phyloP scores from a whole-genome alignment of 2,888 invertebrate species.

The Mesorhabditis spiculigera region DNA sequence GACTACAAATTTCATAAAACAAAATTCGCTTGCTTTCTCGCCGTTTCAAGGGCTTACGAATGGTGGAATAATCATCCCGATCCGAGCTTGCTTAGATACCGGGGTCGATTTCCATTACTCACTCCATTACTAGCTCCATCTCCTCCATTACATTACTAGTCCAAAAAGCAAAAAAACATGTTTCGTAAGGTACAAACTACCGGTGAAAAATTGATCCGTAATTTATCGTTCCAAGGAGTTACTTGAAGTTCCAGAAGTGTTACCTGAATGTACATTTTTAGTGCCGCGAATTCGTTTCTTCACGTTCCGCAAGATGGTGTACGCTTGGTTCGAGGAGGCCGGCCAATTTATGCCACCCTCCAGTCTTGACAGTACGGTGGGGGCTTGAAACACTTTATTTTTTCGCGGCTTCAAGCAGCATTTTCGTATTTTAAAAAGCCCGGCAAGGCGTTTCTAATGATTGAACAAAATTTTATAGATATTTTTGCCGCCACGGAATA shows the following conservation, averaged over 20 bases:
- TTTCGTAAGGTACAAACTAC: background rate
- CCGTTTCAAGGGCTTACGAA: background rate
- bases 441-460: too few species aligned
- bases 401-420: too few species aligned
- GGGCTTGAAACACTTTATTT: background rate
- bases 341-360: conserved; percentile 28
- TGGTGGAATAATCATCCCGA: background rate
- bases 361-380: conserved; percentile 26
- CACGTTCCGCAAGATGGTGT: conserved; percentile 51
- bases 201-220: background rate
- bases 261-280: conserved; percentile 13
- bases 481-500: too few species aligned
- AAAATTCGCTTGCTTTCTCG: background rate
- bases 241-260: background rate
- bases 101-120: too few species aligned
- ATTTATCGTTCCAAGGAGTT: background rate
- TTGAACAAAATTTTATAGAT: too few species aligned
- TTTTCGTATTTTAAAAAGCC: too few species aligned
- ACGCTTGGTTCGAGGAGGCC: conserved; percentile 46
- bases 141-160: too few species aligned
- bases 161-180: too few species aligned
- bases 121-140: too few species aligned
- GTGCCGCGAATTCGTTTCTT: conserved; percentile 38
- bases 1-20: background rate
- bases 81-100: too few species aligned